Conservation (phyloP, 2,797 vertebrate genomes). For the Micromesistius poutassou region DNA sequence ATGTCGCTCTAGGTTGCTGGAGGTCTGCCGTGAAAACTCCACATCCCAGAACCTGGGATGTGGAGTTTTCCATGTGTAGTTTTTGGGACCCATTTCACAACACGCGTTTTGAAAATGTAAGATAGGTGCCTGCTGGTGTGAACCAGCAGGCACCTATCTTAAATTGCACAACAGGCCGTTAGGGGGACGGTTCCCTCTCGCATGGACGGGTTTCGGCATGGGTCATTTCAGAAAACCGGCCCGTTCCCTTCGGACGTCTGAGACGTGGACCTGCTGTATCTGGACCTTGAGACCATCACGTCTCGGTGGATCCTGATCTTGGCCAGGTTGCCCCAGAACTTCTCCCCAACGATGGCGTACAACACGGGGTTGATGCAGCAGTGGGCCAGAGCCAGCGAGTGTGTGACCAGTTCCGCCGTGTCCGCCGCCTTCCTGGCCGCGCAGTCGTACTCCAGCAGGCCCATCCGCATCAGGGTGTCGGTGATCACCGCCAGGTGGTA, state of each 20-base stretch:
- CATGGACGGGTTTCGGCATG: background rate
- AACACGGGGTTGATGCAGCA: constrained; percentile 76
- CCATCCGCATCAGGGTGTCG: constrained; percentile 58
- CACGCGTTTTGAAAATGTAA: no score
- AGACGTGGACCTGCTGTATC: constrained; percentile 70
- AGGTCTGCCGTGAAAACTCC: no score
- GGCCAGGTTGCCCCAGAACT: constrained; percentile 67
- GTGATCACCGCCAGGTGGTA: constrained; percentile 60
- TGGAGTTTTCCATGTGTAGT: no score
- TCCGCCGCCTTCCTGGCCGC: constrained; percentile 19
- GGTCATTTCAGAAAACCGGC: constrained; percentile 54
- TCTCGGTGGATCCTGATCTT: constrained; percentile 46
- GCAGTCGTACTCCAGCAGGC: constrained; percentile 44
- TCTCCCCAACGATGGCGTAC: constrained; percentile 75
- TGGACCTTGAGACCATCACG: constrained; percentile 34
- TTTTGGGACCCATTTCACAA: no score
- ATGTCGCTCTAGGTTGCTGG: no score
- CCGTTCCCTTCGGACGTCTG: constrained; percentile 63
- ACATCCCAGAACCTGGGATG: no score
- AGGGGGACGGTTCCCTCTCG: background rate
- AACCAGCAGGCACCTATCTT: no score
- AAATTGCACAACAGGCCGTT: no score
- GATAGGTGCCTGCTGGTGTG: no score
- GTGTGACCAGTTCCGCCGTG: constrained; percentile 44
- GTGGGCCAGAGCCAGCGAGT: constrained; percentile 67